A percentile compares a stretch with the other conserved stretches of the same genome.
Evolutionary conservation across 2,113 vertebrate genomes (phyloP).

Genomic region (Fregetta grallaria): DNA sequence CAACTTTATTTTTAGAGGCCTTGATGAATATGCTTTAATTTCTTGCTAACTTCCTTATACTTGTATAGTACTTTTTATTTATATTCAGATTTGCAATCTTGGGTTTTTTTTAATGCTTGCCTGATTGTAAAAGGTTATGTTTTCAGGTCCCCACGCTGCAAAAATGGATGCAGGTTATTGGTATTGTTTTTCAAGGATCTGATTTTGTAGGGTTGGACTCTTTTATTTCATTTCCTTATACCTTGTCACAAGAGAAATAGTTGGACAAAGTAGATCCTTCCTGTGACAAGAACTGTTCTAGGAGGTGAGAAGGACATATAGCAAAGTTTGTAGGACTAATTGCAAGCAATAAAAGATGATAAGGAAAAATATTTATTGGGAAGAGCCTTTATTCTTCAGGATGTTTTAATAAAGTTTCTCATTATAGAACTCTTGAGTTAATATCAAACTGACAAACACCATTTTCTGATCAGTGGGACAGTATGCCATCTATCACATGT

Average conservation of each 20-base stretch:
- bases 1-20: conserved; percentile 8
- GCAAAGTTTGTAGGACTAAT: background rate
- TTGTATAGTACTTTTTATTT: background rate
- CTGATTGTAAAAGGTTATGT: background rate
- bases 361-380: background rate
- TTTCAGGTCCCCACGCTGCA: background rate
- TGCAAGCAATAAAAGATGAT: background rate
- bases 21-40: background rate
- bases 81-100: background rate
- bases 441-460: background rate
- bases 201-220: background rate
- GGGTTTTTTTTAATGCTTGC: background rate
- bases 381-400: background rate
- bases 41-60: background rate
- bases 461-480: background rate
- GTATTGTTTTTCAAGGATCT: background rate
- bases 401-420: background rate
- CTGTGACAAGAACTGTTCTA: background rate
- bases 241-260: conserved; percentile 22
- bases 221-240: background rate
- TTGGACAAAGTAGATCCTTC: background rate
- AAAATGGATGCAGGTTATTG: background rate
- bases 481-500: background rate
- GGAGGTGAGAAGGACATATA: background rate
- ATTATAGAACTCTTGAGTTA: background rate